These are phyloP conservation scores for Nomada ferruginata DNA, from an alignment of 2,888 invertebrate species.

Conservation along the genomic window DNA sequence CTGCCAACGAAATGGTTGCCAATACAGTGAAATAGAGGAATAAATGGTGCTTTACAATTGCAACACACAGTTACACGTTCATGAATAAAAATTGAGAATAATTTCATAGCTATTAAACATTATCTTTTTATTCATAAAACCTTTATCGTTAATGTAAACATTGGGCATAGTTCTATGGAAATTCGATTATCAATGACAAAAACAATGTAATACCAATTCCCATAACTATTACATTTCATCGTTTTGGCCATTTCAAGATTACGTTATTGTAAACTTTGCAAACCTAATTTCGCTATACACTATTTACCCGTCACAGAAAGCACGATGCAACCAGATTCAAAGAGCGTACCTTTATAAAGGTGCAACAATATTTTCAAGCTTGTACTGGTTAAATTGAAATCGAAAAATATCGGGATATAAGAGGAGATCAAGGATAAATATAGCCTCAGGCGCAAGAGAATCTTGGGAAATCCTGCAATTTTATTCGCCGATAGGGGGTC, in stretches of 20 bases:
- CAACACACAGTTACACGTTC: neutral
- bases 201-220: too few relatives aligned
- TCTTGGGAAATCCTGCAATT: neutral
- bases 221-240: too few relatives aligned
- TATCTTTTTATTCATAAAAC: too few relatives aligned
- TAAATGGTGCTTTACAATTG: too few relatives aligned
- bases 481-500: neutral
- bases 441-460: neutral
- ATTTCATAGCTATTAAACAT: too few relatives aligned
- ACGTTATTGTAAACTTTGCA: too few relatives aligned
- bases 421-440: neutral
- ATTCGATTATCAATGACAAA: too few relatives aligned
- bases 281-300: too few relatives aligned
- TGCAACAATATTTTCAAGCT: neutral
- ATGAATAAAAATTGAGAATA: too few relatives aligned
- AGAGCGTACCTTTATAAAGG: neutral
- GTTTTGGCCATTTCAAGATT: too few relatives aligned
- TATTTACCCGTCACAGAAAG: neutral
- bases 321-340: neutral
- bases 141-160: too few relatives aligned
- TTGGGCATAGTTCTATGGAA: too few relatives aligned
- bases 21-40: neutral
- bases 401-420: neutral
- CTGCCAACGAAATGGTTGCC: neutral
- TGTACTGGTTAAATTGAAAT: neutral